Evolutionary conservation across 2,888 invertebrate genomes (phyloP), one percentile per base, ranked within the genome.

Genomic region (Parnassius mnemosyne): DNA sequence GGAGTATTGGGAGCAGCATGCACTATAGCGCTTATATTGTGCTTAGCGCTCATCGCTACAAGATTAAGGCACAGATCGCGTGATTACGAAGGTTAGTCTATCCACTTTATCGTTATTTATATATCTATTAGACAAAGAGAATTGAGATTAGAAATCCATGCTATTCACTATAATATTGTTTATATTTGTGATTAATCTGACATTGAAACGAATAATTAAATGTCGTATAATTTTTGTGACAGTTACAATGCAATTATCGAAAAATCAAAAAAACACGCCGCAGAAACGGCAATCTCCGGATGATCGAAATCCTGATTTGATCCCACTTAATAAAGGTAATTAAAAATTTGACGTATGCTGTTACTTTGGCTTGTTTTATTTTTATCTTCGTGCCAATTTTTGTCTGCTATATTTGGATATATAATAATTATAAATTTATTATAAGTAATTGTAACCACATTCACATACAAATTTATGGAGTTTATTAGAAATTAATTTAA

Each of bases 291-390:
- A 76, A 61, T 92, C 94, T 9, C 95, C 94, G 74, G 97, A 97
- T 76, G 97, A 97, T 76, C 93, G 94, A 73, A 97, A 97, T 89
- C 97, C 97, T 10, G 97, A 97, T 83, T 94, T 97, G 71, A 95
- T 97, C 71, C 97, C 97, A 16, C 94, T 95, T 75, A 96, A 95
- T 88, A 96, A 96, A 94, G 96, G 96, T 96, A 92, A 88, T 69
- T 71, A 60, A 25, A 25, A 3, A 3, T 25, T 25, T 25, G 25
- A 3, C 3, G 3, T 0, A 3, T 25, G 25, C 25, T 25, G 25
- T 25, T 25, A 25, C 25, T 25, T 25, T 25, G 25, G 3, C 25
- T 25, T 25, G 25, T 25, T 25, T 25, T 25, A 25, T 25, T 25
- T 25, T 25, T 25, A 25, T 25, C 25, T 25, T 25, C 25, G 5